Conservation (phyloP, 2,797 vertebrate species). For the Neosilurus hyrtlii region DNA sequence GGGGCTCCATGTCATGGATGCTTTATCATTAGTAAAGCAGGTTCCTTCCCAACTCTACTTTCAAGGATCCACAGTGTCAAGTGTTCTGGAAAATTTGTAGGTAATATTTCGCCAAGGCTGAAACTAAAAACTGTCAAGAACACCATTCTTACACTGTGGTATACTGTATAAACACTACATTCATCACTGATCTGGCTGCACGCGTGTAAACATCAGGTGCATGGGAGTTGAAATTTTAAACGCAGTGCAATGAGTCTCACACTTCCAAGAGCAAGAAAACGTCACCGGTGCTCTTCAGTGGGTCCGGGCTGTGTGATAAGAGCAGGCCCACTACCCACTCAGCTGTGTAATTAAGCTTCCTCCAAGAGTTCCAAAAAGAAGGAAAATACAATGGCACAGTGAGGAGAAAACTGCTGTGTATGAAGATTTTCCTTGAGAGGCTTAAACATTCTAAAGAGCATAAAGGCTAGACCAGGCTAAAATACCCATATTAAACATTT, state of each 20-base stretch:
- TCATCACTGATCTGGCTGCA: background rate
- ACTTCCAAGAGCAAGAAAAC: conserved; percentile 65
- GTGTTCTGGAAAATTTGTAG: background rate
- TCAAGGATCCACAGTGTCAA: background rate
- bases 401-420: conserved; percentile 64
- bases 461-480: conserved; percentile 37
- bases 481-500: background rate
- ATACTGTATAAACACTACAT: background rate
- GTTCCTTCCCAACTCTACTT: background rate
- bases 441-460: conserved; percentile 31
- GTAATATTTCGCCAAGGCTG: background rate
- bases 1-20: background rate
- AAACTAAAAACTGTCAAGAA: background rate
- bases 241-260: conserved; percentile 19
- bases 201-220: background rate
- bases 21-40: background rate
- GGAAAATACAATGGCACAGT: conserved; percentile 58
- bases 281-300: conserved; percentile 59
- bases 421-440: conserved; percentile 44
- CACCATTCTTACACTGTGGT: background rate
- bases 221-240: conserved; percentile 3
- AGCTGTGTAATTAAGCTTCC: conserved; percentile 76
- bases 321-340: conserved; percentile 58
- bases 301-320: conserved; percentile 64
- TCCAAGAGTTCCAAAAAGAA: conserved; percentile 47